Conservation (phyloP, 2,113 vertebrate genomes). For the Elaphurus davidianus region DNA sequence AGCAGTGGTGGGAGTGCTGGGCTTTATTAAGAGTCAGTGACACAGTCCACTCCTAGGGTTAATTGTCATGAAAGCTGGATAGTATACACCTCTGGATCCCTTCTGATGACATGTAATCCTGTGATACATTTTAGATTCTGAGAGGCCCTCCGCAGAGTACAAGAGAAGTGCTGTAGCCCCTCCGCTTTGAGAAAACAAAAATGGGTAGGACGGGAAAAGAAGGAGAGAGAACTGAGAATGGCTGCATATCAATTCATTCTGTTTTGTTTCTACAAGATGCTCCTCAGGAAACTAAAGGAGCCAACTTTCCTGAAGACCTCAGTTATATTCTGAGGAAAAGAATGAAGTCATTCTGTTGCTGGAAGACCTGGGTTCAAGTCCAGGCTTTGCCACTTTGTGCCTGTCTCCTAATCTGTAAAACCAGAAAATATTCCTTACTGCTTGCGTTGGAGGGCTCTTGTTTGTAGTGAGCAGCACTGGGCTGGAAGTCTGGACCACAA, state of each 20-base stretch:
- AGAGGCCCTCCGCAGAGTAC: neutral
- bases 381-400: neutral
- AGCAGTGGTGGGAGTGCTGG: neutral
- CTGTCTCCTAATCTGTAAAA: neutral
- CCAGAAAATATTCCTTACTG: neutral
- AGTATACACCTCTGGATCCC: neutral
- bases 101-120: neutral
- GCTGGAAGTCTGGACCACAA: neutral
- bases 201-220: neutral
- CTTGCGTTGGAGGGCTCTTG: neutral
- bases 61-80: neutral
- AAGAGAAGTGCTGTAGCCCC: neutral
- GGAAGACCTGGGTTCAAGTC: neutral
- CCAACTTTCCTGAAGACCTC: neutral
- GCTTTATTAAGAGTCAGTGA: neutral
- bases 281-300: neutral
- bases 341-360: neutral
- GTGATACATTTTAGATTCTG: neutral
- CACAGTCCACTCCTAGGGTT: neutral
- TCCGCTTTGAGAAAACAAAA: neutral
- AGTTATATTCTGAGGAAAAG: neutral
- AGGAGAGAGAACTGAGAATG: neutral
- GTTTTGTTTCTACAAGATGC: neutral
- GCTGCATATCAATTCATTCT: rapidly evolving
- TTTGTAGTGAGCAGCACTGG: neutral